Evolutionary conservation across 2,888 invertebrate species (phyloP).

Genomic region (Melanchra persicariae): DNA sequence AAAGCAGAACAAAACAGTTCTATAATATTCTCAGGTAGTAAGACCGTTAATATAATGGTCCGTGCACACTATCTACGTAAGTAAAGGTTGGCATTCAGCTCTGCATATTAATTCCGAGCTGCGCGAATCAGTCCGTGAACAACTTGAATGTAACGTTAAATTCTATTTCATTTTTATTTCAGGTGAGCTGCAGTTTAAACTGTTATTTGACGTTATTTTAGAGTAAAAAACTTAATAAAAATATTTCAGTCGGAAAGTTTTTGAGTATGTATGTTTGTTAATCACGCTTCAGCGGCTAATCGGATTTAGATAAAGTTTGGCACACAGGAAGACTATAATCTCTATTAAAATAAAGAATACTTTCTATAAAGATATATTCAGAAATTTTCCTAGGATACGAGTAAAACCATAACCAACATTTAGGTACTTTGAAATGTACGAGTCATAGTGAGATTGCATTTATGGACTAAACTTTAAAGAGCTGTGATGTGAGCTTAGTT

Average conservation of each 20-base stretch:
- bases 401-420: not conserved
- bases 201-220: slow-evolving; percentile 13
- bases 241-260: not conserved
- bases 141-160: slow-evolving; percentile 44
- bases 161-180: slow-evolving; percentile 47
- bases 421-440: not conserved
- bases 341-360: too few relatives aligned
- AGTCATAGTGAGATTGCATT: slow-evolving; percentile 2
- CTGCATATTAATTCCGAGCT: slow-evolving; percentile 65
- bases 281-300: not conserved
- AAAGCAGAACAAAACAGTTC: not conserved
- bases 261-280: not conserved
- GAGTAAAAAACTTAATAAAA: not conserved
- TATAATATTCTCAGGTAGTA: slow-evolving; percentile 39
- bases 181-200: slow-evolving; percentile 23
- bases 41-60: slow-evolving; percentile 50
- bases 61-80: slow-evolving; percentile 59
- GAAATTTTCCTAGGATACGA: not conserved
- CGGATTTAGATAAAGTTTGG: not conserved
- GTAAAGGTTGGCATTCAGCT: slow-evolving; percentile 60
- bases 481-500: slow-evolving; percentile 17
- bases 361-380: not conserved
- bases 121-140: slow-evolving; percentile 60
- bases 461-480: slow-evolving; percentile 17
- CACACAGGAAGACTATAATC: not conserved